Conservation (phyloP, 1,140 invertebrate species). For the Drosophila nikananu region DNA sequence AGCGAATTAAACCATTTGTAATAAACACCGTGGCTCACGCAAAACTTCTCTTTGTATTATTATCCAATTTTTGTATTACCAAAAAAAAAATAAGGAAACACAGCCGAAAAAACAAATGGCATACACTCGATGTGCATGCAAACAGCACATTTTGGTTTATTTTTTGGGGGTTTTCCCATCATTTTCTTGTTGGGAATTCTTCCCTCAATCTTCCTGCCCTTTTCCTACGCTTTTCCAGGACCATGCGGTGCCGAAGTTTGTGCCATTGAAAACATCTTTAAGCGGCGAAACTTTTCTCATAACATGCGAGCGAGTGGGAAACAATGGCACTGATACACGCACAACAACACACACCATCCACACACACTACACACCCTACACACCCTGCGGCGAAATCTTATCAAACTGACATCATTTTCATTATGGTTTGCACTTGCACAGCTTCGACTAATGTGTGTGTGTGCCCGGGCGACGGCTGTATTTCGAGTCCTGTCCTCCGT, state of each 20-base stretch:
- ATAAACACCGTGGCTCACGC: slow-evolving; percentile 11
- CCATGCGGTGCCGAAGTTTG: slow-evolving; percentile 42
- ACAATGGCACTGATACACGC: slow-evolving; percentile 32
- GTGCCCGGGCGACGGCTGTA: slow-evolving; percentile 3
- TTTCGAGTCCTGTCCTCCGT: slow-evolving; percentile 5
- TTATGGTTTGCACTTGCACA: slow-evolving; percentile 79
- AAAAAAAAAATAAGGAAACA: slow-evolving; percentile 24
- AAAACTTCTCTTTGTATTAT: slow-evolving; percentile 19
- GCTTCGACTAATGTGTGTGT: slow-evolving; percentile 62
- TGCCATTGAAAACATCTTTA: slow-evolving; percentile 45
- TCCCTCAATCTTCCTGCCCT: background rate
- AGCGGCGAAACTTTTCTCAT: slow-evolving; percentile 64
- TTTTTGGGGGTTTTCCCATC: background rate
- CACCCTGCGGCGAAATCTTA: slow-evolving; percentile 65
- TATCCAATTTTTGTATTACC: slow-evolving; percentile 25
- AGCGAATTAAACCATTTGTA: slow-evolving; percentile 5
- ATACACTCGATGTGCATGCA: slow-evolving; percentile 33
- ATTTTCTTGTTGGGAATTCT: background rate
- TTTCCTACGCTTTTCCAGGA: background rate
- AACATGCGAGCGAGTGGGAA: slow-evolving; percentile 36
- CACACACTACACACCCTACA: slow-evolving; percentile 30
- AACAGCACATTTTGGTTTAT: slow-evolving; percentile 27
- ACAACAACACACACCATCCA: slow-evolving; percentile 8
- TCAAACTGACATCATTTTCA: slow-evolving; percentile 81
- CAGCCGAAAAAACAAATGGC: slow-evolving; percentile 19